Percentiles rank a stretch among this genome's conserved stretches.
Evolutionary conservation across 2,113 vertebrate genomes (phyloP).

Genomic region (Engystomops pustulosus): DNA sequence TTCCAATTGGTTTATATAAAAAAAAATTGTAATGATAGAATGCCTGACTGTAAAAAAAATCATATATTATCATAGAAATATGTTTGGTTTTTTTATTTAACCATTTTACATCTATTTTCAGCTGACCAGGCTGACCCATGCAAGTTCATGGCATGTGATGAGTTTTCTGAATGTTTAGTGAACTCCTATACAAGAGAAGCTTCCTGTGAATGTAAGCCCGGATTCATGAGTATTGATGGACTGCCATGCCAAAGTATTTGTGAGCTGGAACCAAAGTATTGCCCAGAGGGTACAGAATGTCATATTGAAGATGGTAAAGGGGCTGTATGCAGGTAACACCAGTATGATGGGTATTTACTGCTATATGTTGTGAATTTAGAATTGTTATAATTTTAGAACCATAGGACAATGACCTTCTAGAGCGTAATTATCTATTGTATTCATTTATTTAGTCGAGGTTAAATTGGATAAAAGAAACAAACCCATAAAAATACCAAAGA

Average conservation of each 20-base stretch:
- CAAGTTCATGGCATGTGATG: slow-evolving; percentile 86
- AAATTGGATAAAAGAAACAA: too few species aligned
- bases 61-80: background rate
- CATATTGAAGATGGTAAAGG: slow-evolving; percentile 75
- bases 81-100: background rate
- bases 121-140: slow-evolving; percentile 87
- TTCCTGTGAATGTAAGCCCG: slow-evolving; percentile 77
- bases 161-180: slow-evolving; percentile 77
- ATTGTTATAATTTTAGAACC: too few species aligned
- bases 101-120: slow-evolving; percentile 66
- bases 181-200: slow-evolving; percentile 78
- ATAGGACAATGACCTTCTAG: background rate
- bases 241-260: slow-evolving; percentile 81
- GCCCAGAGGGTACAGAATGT: slow-evolving; percentile 74
- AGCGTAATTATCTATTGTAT: background rate
- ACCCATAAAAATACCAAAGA: too few species aligned
- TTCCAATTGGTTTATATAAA: too few species aligned
- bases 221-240: slow-evolving; percentile 71
- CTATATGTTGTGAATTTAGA: too few species aligned
- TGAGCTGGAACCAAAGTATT: slow-evolving; percentile 70
- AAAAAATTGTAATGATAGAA: background rate
- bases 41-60: background rate
- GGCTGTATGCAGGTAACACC: slow-evolving; percentile 82
- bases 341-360: background rate
- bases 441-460: too few species aligned